Base-by-base conservation (phyloP, 2,888 invertebrate genomes). In the Agrotis ipsilon region DNA sequence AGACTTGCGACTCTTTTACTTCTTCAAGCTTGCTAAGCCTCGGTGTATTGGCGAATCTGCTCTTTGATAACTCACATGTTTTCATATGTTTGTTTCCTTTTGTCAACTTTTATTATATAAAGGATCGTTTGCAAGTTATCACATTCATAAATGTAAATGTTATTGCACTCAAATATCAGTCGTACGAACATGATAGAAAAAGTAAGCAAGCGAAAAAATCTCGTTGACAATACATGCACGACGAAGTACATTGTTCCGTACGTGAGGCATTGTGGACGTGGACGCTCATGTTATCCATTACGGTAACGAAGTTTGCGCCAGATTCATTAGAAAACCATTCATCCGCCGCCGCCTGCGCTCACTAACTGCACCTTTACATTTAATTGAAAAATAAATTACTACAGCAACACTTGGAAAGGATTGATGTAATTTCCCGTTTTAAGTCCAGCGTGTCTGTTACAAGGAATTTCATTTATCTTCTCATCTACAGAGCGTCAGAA, bases 301-400 rank as follows among this genome's bases (percentile, higher is more conserved):
- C 89, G 83, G 88, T 92, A 93, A 92, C 93, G 92, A 94, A 92
- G 90, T 92, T 92, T 87, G 88, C 86, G 87, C 86, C 88, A 89
- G 92, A 91, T 94, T 93, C 93, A 94, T 94, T 94, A 93, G 93
- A 92, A 93, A 93, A 87, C 91, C 91, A 93, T 94, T 93, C 93
- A 92, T 93, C 90, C 89, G 19, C 61, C 87, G 74, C 67, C 75
- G 27, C 77, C 77, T 58, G 63, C 57, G 52, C 65, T 59, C 67
- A 70, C 72, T 57, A 69, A 67, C 65, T 82, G 82, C 70, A 78
- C 72, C 69, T 80, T 80, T 69, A 79, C 69, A 71, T 75, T 80
- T 75, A 82, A 82, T 78, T 78, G 80, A 77, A 82, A 82, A 82
- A 82, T 80, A 71, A 82, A 77, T 75, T 63, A 73, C 70, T 72